Evolutionary conservation across 2,797 vertebrate species (phyloP), one percentile per base, ranked within the genome.

Genomic region (Dendrocincla fuliginosa): DNA sequence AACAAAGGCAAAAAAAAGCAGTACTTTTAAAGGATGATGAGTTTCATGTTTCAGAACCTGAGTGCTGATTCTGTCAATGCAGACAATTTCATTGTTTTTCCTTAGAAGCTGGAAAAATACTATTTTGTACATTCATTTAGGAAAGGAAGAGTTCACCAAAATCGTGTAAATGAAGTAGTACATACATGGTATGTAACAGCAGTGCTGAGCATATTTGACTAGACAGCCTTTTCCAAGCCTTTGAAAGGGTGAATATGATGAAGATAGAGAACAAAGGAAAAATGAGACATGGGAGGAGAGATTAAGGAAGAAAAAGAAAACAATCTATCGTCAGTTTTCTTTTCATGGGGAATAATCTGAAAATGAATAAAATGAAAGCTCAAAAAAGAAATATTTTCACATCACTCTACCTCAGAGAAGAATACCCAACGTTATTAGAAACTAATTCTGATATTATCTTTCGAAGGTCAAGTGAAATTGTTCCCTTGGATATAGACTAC

Each of bases 251-350:
- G 28, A 78, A 61, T 70, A 70, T n/a, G 67, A 80, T 65, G 52
- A 81, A 75, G 18, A 90, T 65, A 92, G 69, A 89, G 89, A 95
- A 91, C 82, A 96, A 96, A 95, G 87, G 60, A 67, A 96, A 94
- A 82, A 79, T 0, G 35, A 95, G 75, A 81, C 1, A 0, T 2
- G 1, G 56, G 68, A 85, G 19, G 44, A 50, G 61, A 87, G 90
- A 87, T 87, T 77, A 87, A 82, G 42, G 49, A 35, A 41, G 52
- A 65, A 69, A 89, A 88, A 80, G 32, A 91, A 89, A 85, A 44
- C 41, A 46, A 44, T 3, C 1, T 60, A 50, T 41, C 16, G 84
- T 28, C 70, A 16, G 24, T 73, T 81, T 79, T 75, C 16, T 93
- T 92, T 92, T 89, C 6, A 12, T 39, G 28, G 79, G 11, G 24